These are phyloP conservation scores for Palythoa grandis DNA, from an alignment of 92 coral and sea anemone genomes.

Conservation along the genomic window DNA sequence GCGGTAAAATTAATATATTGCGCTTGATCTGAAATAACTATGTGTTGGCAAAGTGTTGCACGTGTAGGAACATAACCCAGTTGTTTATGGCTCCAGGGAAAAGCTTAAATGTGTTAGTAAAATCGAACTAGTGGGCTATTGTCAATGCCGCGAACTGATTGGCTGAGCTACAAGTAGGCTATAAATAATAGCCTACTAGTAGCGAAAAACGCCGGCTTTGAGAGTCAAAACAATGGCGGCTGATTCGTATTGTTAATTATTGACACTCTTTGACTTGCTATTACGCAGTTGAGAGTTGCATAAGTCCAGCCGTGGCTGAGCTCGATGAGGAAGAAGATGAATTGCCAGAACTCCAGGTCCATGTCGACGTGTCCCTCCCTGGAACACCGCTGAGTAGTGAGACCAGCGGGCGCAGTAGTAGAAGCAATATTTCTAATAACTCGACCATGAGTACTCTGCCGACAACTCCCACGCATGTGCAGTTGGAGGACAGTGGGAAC, in stretches of 20 bases:
- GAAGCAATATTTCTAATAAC: conserved; percentile 62
- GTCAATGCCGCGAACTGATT: no score
- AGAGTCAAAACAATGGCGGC: no score
- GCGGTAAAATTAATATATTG: no score
- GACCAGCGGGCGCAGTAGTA: conserved; percentile 66
- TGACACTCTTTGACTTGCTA: neutral
- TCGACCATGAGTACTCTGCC: conserved; percentile 57
- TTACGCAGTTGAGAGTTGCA: conserved; percentile 2
- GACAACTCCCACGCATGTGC: conserved; percentile 87
- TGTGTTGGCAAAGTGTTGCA: no score
- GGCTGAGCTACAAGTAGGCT: no score
- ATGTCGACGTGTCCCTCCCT: conserved; percentile 87
- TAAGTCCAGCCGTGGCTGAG: conserved; percentile 36
- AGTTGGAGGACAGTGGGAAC: conserved; percentile 69
- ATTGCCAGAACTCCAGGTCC: conserved; percentile 75
- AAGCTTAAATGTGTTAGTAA: no score
- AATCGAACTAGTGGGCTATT: no score
- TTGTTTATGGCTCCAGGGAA: no score
- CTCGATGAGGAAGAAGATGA: conserved; percentile 55
- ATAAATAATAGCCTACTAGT: no score
- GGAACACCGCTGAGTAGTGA: conserved; percentile 97
- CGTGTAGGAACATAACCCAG: no score
- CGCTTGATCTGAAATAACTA: no score
- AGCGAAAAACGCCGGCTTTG: no score
- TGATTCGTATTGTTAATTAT: neutral